A percentile compares a stretch with the other conserved stretches of the same genome.
phyloP scores from a whole-genome alignment of 2,113 vertebrate species.

The Sinosuthora webbiana region DNA sequence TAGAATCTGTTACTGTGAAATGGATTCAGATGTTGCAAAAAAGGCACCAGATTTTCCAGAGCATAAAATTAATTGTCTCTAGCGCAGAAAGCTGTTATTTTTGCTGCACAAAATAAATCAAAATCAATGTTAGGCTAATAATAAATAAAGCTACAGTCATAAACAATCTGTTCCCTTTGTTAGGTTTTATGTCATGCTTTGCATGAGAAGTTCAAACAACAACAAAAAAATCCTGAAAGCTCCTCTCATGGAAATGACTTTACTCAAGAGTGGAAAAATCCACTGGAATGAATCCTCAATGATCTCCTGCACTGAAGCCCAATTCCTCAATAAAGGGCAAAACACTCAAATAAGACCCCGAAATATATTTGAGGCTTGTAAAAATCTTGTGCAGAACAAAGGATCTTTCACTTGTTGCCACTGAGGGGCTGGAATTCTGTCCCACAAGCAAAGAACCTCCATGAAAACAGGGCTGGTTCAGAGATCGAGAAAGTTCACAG shows the following conservation, averaged over 20 bases:
- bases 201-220: neutral
- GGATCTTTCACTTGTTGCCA: neutral
- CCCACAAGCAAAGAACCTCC: neutral
- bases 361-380: neutral
- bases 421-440: neutral
- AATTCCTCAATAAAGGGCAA: neutral
- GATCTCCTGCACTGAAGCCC: neutral
- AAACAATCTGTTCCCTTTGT: neutral
- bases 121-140: neutral
- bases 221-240: neutral
- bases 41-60: neutral
- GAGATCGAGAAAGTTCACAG: neutral
- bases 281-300: neutral
- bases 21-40: conserved; percentile 39
- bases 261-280: neutral
- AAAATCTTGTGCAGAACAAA: neutral
- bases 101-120: conserved; percentile 6
- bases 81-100: conserved; percentile 1
- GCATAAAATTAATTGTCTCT: neutral
- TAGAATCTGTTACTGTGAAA: neutral
- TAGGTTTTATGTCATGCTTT: neutral
- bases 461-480: neutral
- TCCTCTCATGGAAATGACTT: neutral
- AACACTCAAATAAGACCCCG: neutral
- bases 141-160: neutral